These are phyloP conservation scores for Caenorhabditis briggsae DNA, from an alignment of 1,140 invertebrate species.

Conservation along the genomic window DNA sequence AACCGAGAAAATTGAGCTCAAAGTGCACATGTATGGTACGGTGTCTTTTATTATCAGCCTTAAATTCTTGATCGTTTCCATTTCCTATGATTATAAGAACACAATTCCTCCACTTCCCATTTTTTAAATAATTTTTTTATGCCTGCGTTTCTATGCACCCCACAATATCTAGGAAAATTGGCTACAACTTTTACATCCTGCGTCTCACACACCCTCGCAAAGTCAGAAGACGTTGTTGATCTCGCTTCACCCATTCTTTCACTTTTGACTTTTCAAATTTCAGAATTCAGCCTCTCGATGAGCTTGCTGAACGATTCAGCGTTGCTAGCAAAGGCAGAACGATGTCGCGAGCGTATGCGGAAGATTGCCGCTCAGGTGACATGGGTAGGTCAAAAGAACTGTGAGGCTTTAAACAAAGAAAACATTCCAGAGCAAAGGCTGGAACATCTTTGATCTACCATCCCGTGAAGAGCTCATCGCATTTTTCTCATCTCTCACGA, in stretches of 20 bases:
- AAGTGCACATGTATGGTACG: no score
- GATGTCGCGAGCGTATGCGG: not conserved
- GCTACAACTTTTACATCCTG: not conserved
- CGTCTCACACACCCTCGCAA: not conserved
- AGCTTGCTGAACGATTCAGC: not conserved
- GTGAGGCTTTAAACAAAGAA: not conserved
- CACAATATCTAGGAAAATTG: no score
- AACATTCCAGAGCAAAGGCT: not conserved
- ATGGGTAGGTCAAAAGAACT: not conserved
- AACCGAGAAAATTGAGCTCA: no score
- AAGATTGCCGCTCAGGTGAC: not conserved
- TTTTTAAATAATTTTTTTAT: no score
- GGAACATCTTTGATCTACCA: slow-evolving; percentile 35
- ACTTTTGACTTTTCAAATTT: no score
- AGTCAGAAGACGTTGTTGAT: not conserved
- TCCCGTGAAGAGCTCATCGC: not conserved
- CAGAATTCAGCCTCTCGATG: no score
- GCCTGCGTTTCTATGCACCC: not conserved
- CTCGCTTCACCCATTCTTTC: not conserved
- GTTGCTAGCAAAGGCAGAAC: not conserved
- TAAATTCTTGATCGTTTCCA: not conserved
- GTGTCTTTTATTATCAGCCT: no score
- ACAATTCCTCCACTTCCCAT: no score
- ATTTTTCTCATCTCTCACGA: not conserved
- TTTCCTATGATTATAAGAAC: no score